Conservation (phyloP, 2,888 invertebrate species). For the Tipula unca region DNA sequence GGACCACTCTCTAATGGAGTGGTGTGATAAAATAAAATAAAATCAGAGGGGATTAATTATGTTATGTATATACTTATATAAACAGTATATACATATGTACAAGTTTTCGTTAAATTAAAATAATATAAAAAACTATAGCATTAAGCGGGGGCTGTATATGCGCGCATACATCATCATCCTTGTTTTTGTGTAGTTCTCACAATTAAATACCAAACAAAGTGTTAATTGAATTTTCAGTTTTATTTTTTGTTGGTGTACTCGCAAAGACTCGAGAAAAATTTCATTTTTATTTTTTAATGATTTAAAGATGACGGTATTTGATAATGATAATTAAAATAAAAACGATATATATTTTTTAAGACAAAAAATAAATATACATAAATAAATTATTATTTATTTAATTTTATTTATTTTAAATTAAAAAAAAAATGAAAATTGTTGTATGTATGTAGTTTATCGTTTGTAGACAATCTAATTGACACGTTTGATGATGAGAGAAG, state of each 20-base stretch:
- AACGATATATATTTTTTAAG: background rate
- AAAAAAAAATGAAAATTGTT: background rate
- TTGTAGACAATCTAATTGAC: conserved; percentile 14
- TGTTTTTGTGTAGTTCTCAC: background rate
- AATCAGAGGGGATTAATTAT: background rate
- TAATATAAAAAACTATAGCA: background rate
- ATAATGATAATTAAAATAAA: conserved; percentile 8
- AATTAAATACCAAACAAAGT: background rate
- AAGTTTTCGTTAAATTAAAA: background rate
- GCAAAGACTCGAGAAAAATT: background rate
- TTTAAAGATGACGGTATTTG: conserved; percentile 1
- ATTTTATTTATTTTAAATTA: background rate
- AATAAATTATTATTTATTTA: background rate
- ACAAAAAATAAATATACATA: background rate
- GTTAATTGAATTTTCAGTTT: background rate
- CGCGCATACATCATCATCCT: background rate
- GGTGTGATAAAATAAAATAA: background rate
- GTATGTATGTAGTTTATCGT: background rate
- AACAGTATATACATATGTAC: background rate
- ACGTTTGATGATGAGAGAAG: conserved; percentile 8
- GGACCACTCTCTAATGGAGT: background rate
- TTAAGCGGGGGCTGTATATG: background rate
- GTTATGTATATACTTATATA: background rate
- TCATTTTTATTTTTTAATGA: background rate
- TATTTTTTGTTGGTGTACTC: background rate